Conservation (phyloP, 2,797 vertebrate genomes). For the Tapirus indicus region DNA sequence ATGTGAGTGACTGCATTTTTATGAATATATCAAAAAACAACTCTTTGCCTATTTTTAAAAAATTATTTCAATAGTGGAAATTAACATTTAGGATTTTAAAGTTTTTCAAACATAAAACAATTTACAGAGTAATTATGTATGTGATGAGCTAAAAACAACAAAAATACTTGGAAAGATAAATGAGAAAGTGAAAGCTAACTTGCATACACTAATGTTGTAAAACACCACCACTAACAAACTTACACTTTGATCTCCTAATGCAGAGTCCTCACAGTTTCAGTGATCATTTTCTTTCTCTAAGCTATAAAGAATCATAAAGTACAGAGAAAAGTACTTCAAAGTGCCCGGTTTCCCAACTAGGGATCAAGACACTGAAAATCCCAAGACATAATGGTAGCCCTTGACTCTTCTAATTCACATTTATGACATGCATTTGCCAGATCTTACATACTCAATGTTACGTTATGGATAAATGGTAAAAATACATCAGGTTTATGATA, state of each 20-base stretch:
- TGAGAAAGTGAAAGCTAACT: neutral
- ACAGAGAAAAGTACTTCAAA: neutral
- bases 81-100: slow-evolving; percentile 47
- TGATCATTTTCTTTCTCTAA: neutral
- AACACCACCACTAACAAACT: neutral
- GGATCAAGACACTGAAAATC: neutral
- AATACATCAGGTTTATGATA: slow-evolving; percentile 8
- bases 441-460: neutral
- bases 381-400: neutral
- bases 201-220: slow-evolving; percentile 16
- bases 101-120: slow-evolving; percentile 32
- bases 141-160: neutral
- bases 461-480: slow-evolving; percentile 17
- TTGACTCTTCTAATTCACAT: neutral
- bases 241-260: neutral
- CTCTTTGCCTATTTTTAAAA: slow-evolving; percentile 8
- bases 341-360: neutral
- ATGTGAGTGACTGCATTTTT: neutral
- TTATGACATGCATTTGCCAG: neutral
- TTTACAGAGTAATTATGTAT: neutral
- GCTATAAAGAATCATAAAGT: neutral
- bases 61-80: slow-evolving; percentile 54
- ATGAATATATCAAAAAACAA: neutral
- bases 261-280: neutral
- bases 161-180: neutral